Conservation (phyloP, 2,113 vertebrate species). For the Scopus umbretta region DNA sequence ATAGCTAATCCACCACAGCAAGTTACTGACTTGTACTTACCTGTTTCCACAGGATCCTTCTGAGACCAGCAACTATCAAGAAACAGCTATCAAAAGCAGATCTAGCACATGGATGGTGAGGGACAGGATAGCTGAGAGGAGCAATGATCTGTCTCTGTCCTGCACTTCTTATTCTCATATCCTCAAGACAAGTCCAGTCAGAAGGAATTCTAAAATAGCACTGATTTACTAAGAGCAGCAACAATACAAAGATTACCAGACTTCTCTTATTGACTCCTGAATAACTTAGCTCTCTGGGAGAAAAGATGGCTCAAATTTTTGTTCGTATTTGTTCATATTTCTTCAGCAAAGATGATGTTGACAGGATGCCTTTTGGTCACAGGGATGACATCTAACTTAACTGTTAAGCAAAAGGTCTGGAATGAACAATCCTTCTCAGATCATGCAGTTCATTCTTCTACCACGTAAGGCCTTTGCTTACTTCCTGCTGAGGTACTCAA, state of each 20-base stretch:
- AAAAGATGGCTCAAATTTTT: background rate
- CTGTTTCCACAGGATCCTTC: background rate
- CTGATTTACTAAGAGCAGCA: background rate
- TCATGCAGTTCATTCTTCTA: background rate
- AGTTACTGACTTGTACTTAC: background rate
- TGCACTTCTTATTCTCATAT: background rate
- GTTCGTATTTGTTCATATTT: too few species aligned
- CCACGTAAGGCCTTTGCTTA: background rate
- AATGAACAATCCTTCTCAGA: background rate
- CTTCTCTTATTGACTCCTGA: background rate
- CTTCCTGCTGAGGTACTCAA: background rate
- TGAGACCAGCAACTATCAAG: background rate
- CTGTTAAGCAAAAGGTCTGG: background rate
- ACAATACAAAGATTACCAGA: background rate
- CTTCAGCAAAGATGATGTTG: background rate
- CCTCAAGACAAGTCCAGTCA: background rate
- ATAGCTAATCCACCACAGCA: background rate
- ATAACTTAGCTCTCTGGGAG: background rate
- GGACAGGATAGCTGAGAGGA: background rate
- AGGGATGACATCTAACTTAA: background rate
- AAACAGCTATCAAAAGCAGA: background rate
- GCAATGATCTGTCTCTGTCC: background rate
- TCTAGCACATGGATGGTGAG: background rate
- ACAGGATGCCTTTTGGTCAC: background rate
- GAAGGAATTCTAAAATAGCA: background rate